Evolutionary conservation across 2,797 vertebrate genomes (phyloP).

Genomic region (Melopsittacus undulatus): DNA sequence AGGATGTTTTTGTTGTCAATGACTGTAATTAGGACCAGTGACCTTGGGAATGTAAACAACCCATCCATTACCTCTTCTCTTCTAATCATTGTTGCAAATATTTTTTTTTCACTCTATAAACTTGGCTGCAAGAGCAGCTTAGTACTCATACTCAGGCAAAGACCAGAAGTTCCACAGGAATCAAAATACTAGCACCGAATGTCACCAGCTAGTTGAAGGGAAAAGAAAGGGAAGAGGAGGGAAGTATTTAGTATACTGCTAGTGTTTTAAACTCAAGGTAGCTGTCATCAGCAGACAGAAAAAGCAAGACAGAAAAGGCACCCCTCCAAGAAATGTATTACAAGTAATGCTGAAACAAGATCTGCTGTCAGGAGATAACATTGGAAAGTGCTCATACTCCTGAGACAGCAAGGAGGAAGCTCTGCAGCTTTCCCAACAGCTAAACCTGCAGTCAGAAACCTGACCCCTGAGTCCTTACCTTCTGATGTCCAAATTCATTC

Average conservation of each 20-base stretch:
- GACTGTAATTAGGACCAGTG: constrained; percentile 42
- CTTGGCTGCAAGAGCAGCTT: neutral
- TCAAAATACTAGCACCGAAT: neutral
- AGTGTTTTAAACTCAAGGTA: neutral
- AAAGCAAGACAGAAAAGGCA: neutral
- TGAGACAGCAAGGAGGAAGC: neutral
- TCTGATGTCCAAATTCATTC: constrained; percentile 91
- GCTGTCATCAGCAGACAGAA: neutral
- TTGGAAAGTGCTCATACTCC: neutral
- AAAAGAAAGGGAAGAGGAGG: neutral
- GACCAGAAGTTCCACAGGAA: neutral
- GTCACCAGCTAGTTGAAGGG: neutral
- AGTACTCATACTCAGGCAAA: neutral
- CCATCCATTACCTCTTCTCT: neutral
- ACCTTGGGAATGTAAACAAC: constrained; percentile 45
- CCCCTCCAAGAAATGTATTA: neutral
- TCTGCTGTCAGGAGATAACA: neutral
- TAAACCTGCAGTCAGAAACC: neutral
- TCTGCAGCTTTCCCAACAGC: neutral
- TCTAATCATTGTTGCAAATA: constrained; percentile 21
- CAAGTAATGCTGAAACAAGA: neutral
- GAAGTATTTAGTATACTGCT: neutral
- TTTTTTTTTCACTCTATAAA: neutral
- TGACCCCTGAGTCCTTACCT: constrained; percentile 75
- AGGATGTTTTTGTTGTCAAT: constrained; percentile 57